Evolutionary conservation across 2,113 vertebrate genomes (phyloP), one percentile per base, ranked within the genome.

Genomic region (Silurus meridionalis): DNA sequence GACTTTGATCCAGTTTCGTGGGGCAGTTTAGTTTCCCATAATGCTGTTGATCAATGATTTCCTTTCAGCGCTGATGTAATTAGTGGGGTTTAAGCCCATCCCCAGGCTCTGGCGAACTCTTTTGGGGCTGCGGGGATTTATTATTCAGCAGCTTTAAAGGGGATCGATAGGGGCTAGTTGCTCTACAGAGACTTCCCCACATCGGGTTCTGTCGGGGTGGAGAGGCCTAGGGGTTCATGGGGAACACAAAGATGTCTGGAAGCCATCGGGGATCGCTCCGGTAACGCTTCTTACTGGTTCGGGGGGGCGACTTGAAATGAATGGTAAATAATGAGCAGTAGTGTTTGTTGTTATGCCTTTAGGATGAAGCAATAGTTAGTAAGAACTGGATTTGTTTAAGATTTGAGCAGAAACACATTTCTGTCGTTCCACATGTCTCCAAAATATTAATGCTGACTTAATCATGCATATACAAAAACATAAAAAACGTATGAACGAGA

Each of bases 1-100:
- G 94, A 92, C 96, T 96, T 95, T 95, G 95, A 96, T 96, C 94
- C 93, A 95, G 92, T 95, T 95, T 95, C 92, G 94, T 93, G 95
- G 95, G 93, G 94, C 93, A 93, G 94, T 93, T 94, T 94, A 90
- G 95, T 94, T 95, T 96, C 96, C 96, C 96, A 96, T 94, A 93
- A 95, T 96, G 94, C 96, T 78, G 52, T 92, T 96, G 97, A 94
- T 97, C 96, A 96, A 96, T 96, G 95, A 95, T 95, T 96, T 97
- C 95, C 96, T 97, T 97, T 97, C 96, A 96, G 95, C 93, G 85
- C 92, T 90, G 95, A 95, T 95, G 96, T 95, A 96, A 97, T 99
- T 97, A 97, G 96, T 95, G 93, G 93, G 90, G 92, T 96, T 95
- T 94, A 95, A 93, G 94, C 94, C 83, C 89, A 89, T 92, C 92